A percentile compares a stretch with the other conserved stretches of the same genome.
Evolutionary conservation across 2,797 vertebrate genomes (phyloP).

Genomic region (Chiroxiphia lanceolata): DNA sequence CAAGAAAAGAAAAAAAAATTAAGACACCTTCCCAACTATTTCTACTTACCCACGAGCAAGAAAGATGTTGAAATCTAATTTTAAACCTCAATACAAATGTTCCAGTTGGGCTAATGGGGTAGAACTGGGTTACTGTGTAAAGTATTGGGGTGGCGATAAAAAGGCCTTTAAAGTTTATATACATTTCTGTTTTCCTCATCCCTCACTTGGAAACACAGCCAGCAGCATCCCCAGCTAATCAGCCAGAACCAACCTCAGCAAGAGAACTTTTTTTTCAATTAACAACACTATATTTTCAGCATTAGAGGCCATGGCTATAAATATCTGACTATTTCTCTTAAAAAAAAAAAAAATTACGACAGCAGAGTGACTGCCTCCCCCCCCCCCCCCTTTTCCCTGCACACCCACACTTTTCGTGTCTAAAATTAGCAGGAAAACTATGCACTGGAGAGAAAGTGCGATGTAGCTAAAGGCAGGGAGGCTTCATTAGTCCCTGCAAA

Average conservation of each 20-base stretch:
- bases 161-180: slow-evolving; percentile 50
- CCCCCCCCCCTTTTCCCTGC: not conserved
- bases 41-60: not conserved
- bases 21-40: not conserved
- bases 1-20: not conserved
- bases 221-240: slow-evolving; percentile 30
- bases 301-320: slow-evolving; percentile 34
- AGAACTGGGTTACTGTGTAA: not conserved
- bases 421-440: slow-evolving; percentile 50
- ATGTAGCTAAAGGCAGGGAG: slow-evolving; percentile 20
- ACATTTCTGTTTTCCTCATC: slow-evolving; percentile 23
- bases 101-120: not conserved
- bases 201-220: slow-evolving; percentile 22
- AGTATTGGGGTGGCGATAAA: slow-evolving; percentile 21
- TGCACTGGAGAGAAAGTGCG: slow-evolving; percentile 45
- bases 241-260: slow-evolving; percentile 1
- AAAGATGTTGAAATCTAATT: not conserved
- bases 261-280: slow-evolving; percentile 3
- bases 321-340: slow-evolving; percentile 4
- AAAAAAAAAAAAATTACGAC: not conserved
- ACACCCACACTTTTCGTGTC: slow-evolving; percentile 24
- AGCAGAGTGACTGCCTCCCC: not conserved
- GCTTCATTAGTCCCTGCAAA: slow-evolving; percentile 44
- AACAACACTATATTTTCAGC: slow-evolving; percentile 20
- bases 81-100: not conserved